Percentiles rank a stretch among this genome's conserved stretches.
phyloP scores from a whole-genome alignment of 2,797 vertebrate genomes.

The Macroramphosus scolopax region DNA sequence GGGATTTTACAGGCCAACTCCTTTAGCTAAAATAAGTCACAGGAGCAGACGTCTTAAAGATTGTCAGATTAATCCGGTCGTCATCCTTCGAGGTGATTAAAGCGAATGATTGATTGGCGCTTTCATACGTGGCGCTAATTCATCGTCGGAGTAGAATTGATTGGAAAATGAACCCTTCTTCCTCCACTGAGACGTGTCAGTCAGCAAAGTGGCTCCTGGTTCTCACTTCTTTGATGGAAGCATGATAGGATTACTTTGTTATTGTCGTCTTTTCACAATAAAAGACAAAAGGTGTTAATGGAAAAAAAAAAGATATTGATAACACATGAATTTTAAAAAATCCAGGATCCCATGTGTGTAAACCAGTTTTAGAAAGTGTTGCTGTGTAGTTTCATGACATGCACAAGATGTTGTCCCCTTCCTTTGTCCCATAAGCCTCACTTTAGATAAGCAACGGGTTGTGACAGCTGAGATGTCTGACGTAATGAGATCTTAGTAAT shows the following conservation, averaged over 20 bases:
- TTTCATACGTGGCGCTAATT: conserved; percentile 9
- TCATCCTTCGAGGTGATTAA: conserved; percentile 29
- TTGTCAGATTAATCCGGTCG: conserved; percentile 26
- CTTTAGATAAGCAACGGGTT: conserved; percentile 32
- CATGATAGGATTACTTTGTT: conserved; percentile 5
- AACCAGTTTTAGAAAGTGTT: neutral
- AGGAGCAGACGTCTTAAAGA: conserved; percentile 29
- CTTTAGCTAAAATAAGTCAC: conserved; percentile 11
- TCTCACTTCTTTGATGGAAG: conserved; percentile 41
- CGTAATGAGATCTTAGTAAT: conserved; percentile 37
- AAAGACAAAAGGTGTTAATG: neutral
- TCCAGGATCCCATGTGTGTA: no score
- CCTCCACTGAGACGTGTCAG: conserved; percentile 50
- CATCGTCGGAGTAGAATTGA: conserved; percentile 40
- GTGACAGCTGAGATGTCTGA: conserved; percentile 48
- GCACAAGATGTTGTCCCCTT: neutral
- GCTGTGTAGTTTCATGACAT: neutral
- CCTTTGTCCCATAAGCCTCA: conserved; percentile 34
- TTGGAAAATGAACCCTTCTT: conserved; percentile 36
- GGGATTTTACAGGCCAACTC: conserved; percentile 22
- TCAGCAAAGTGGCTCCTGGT: conserved; percentile 36
- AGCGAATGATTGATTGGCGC: conserved; percentile 21
- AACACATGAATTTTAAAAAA: neutral
- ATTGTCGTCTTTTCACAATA: neutral
- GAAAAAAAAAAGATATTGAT: neutral